Conservation (phyloP, 2,888 invertebrate species). For the Papilio gigon region DNA sequence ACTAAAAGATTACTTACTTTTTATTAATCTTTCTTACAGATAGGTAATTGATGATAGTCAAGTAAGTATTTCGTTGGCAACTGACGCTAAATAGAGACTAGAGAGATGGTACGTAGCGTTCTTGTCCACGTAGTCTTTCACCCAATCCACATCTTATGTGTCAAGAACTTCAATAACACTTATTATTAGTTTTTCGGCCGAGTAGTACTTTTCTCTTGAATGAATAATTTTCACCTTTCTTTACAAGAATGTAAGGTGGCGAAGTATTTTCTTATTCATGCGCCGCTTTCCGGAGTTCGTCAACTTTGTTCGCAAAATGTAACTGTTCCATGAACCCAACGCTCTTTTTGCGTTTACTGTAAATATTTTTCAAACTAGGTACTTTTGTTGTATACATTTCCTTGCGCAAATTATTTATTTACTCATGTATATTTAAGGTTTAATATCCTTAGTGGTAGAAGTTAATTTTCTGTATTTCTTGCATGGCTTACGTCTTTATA, state of each 20-base stretch:
- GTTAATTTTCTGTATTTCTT: background rate
- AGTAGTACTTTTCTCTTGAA: background rate
- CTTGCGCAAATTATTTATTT: background rate
- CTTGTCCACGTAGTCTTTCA: background rate
- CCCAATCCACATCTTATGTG: background rate
- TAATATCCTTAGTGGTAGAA: background rate
- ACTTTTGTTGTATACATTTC: background rate
- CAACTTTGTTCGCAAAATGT: constrained; percentile 32
- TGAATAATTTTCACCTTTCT: background rate
- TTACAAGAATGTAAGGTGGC: constrained; percentile 23
- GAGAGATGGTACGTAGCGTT: background rate
- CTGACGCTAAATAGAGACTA: background rate
- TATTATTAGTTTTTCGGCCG: background rate
- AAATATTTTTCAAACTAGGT: background rate
- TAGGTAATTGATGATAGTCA: too few relatives aligned
- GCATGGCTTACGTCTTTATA: background rate
- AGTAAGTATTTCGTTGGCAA: too few relatives aligned
- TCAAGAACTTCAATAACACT: background rate
- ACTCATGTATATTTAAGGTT: background rate
- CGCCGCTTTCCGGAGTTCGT: constrained; percentile 32
- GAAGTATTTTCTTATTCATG: constrained; percentile 34
- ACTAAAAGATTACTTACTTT: too few relatives aligned
- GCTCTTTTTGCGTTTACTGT: background rate
- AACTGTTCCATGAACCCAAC: constrained; percentile 27
- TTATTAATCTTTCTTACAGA: too few relatives aligned